Evolutionary conservation across 1,140 invertebrate genomes (phyloP).

Genomic region (Muscidifurax raptorellus): DNA sequence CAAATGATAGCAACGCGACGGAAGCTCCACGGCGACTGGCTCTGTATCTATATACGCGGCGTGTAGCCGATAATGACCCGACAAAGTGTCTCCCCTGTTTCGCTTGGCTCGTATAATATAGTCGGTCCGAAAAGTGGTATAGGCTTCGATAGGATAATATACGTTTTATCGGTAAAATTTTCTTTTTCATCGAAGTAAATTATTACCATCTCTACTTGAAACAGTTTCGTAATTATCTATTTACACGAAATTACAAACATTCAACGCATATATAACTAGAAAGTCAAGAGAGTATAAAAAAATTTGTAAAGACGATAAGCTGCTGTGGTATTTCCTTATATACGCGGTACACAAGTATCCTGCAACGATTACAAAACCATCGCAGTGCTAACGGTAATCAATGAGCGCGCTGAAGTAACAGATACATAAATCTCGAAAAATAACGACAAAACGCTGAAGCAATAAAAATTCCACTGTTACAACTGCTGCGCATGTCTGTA

Average conservation of each 20-base stretch:
- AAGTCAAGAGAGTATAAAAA: too few species aligned
- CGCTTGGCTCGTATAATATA: constrained; percentile 46
- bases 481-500: too few species aligned
- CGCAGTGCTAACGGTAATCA: too few species aligned
- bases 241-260: too few species aligned
- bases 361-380: too few species aligned
- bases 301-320: too few species aligned
- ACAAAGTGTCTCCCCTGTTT: constrained; percentile 64
- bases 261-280: too few species aligned
- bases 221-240: too few species aligned
- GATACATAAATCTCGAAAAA: neutral
- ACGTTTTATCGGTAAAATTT: neutral
- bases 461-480: neutral
- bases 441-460: neutral
- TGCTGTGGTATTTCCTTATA: constrained; percentile 21
- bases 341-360: constrained; percentile 17
- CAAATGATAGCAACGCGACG: constrained; percentile 51
- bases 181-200: neutral
- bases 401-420: too few species aligned
- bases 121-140: constrained; percentile 17
- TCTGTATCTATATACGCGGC: constrained; percentile 64
- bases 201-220: too few species aligned
- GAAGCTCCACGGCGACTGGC: constrained; percentile 59
- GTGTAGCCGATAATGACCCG: constrained; percentile 70
- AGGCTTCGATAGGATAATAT: constrained; percentile 8